These are phyloP conservation scores for Peromyscus eremicus DNA, from an alignment of 2,797 vertebrate species.

Conservation along the genomic window DNA sequence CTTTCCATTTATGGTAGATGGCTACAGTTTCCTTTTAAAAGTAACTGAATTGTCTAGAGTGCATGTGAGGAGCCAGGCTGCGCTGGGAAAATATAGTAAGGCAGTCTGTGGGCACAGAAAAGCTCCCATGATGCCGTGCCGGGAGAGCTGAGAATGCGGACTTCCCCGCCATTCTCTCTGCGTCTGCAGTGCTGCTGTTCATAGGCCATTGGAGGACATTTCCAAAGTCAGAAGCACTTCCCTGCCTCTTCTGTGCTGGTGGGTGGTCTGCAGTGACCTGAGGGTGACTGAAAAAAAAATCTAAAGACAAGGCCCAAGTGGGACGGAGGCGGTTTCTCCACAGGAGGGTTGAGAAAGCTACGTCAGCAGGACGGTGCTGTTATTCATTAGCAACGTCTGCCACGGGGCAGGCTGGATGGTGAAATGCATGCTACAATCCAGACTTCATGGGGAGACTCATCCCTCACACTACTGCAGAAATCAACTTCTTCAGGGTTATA, in stretches of 20 bases:
- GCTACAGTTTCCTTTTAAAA: slow-evolving; percentile 57
- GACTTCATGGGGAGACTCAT: neutral
- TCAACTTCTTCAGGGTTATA: neutral
- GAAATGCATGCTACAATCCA: neutral
- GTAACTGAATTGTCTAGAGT: neutral
- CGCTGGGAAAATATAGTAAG: neutral
- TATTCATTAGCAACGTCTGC: slow-evolving; percentile 9
- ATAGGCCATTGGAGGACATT: neutral
- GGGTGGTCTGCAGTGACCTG: slow-evolving; percentile 4
- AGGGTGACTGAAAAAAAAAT: neutral
- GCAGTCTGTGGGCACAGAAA: neutral
- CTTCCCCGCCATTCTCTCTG: neutral
- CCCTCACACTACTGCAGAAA: neutral
- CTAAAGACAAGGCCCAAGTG: neutral
- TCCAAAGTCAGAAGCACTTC: slow-evolving; percentile 17
- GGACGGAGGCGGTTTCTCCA: neutral
- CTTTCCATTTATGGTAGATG: slow-evolving; percentile 66
- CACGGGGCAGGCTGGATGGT: neutral
- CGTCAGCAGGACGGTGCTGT: neutral
- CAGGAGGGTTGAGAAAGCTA: neutral
- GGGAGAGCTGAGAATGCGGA: neutral
- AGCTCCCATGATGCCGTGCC: neutral
- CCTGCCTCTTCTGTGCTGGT: neutral
- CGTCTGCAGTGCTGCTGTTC: neutral
- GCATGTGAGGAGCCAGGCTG: neutral